Conservation (phyloP, 2,888 invertebrate species). For the Patella ulyssiponensis region DNA sequence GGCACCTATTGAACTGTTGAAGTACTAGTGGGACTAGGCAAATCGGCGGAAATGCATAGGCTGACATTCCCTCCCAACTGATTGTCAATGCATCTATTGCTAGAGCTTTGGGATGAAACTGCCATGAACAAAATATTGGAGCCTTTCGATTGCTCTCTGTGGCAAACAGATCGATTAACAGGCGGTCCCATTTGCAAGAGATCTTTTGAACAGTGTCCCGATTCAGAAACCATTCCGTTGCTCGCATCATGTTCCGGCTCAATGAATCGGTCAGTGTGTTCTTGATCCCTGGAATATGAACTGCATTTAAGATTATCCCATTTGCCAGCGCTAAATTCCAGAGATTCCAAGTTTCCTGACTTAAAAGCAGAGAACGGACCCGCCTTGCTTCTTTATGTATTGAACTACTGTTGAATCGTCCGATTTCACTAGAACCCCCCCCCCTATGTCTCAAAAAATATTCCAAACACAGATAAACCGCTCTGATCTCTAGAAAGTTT, state of each 20-base stretch:
- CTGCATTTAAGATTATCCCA: constrained; percentile 5
- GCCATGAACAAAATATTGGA: constrained; percentile 31
- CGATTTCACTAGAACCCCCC: background rate
- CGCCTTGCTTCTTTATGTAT: constrained; percentile 8
- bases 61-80: constrained; percentile 32
- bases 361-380: background rate
- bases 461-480: constrained; percentile 2
- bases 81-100: constrained; percentile 34
- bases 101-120: constrained; percentile 24
- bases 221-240: constrained; percentile 31
- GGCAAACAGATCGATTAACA: constrained; percentile 35
- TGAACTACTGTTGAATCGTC: constrained; percentile 13
- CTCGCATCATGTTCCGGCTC: constrained; percentile 20
- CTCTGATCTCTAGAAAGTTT: constrained; percentile 4
- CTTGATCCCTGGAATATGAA: background rate
- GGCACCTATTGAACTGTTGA: too few relatives aligned
- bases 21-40: too few relatives aligned
- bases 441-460: too few relatives aligned
- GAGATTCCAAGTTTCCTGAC: background rate
- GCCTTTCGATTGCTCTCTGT: constrained; percentile 20
- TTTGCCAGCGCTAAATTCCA: too few relatives aligned
- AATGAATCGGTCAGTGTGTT: constrained; percentile 8
- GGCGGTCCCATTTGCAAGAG: constrained; percentile 15
- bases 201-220: constrained; percentile 15
- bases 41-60: constrained; percentile 34